Evolutionary conservation across 2,113 vertebrate species (phyloP).

Genomic region (Arenaria interpres): DNA sequence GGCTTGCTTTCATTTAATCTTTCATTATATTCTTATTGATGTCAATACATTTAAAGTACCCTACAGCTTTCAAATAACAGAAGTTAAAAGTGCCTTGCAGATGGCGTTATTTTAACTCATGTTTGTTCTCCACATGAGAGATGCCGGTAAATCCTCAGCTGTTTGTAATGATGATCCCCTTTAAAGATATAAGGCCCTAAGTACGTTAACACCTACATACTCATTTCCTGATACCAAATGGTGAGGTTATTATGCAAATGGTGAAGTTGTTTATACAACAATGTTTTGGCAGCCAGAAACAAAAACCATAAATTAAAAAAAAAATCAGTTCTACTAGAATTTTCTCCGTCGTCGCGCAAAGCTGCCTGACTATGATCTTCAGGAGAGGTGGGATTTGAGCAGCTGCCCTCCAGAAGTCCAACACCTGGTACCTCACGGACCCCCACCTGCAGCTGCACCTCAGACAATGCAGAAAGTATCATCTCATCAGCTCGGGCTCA

Average conservation of each 20-base stretch:
- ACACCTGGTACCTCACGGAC: neutral
- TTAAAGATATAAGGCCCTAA: neutral
- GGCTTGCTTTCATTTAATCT: neutral
- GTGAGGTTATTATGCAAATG: neutral
- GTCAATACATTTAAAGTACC: neutral
- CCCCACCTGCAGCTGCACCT: neutral
- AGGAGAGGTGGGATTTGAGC: neutral
- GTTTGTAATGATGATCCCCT: neutral
- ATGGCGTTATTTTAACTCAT: neutral
- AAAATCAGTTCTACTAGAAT: neutral
- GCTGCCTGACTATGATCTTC: accelerated
- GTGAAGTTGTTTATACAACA: neutral
- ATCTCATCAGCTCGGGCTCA: neutral
- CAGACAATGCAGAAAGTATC: neutral
- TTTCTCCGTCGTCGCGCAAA: neutral
- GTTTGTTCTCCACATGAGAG: neutral
- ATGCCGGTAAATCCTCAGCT: neutral
- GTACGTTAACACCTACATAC: neutral
- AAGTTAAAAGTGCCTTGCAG: neutral
- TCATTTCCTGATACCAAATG: neutral
- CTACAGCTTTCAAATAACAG: neutral
- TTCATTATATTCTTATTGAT: neutral
- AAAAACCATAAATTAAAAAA: neutral
- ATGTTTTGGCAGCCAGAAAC: neutral
- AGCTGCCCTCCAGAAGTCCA: neutral